Evolutionary conservation across 2,797 vertebrate genomes (phyloP), one percentile per base, ranked within the genome.

Genomic region (Phoxinus dragarum): DNA sequence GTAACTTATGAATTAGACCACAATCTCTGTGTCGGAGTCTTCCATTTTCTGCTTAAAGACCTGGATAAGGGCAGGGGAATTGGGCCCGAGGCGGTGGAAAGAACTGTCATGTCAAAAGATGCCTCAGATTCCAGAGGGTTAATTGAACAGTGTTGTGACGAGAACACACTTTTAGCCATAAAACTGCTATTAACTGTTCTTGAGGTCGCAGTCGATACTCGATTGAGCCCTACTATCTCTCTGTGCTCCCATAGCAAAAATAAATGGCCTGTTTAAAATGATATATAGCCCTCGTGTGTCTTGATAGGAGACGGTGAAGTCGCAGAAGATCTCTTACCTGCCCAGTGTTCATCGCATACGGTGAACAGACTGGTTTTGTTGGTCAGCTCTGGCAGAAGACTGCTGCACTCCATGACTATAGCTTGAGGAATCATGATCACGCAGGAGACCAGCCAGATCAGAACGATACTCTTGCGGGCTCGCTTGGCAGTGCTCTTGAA

Each of bases 341-440:
- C 96, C 98, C 98, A 99, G 42, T 88, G 97, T 87, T 99, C 98
- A 80, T 99, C 98, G 64, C 98, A 99, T 66, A 98, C 96, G 5
- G 98, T 99, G 92, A 99, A 99, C 88, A 99, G 95, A 86, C 94
- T 95, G 79, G 98, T 99, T 95, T 97, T 99, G 94, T 99, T 99
- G 88, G 97, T 97, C 85, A 99, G 93, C 83, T 96, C 97, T 0
- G 98, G 97, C 81, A 99, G 93, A 87, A 97, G 94, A 77, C 96
- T 97, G 91, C 94, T 97, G 92, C 97, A 96, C 92, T 99, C 96
- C 98, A 99, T 99, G 88, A 99, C 98, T 6, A 99, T 91, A 42
- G 97, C 97, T 91, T 99, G 98, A 56, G 98, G 98, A 87, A 98
- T 97, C 98, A 99, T 99, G 89, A 98, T 97, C 89, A 96, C 90